Conservation (phyloP, 2,888 invertebrate species). For the Aphodius granarius region DNA sequence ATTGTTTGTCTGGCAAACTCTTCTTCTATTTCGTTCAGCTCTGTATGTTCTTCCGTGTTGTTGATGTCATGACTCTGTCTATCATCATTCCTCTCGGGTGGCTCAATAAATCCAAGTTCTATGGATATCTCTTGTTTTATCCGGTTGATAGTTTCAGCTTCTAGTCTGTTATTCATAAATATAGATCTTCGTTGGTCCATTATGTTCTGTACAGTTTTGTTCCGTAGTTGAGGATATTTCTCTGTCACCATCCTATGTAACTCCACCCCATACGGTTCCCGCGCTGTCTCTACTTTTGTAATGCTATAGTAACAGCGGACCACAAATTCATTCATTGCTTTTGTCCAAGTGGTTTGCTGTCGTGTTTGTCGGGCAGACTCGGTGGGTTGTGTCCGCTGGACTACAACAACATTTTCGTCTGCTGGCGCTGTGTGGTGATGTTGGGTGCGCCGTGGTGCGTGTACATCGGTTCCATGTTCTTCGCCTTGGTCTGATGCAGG, state of each 20-base stretch:
- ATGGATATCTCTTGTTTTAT: background rate
- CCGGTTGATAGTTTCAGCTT: background rate
- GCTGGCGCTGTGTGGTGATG: background rate
- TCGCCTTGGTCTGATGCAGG: slow-evolving; percentile 15
- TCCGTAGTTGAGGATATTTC: background rate
- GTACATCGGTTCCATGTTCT: background rate
- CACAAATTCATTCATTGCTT: background rate
- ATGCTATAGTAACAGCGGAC: slow-evolving; percentile 10
- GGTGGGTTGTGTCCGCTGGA: no score
- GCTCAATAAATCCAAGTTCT: background rate
- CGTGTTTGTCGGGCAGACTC: no score
- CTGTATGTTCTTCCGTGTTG: background rate
- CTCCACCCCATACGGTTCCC: background rate
- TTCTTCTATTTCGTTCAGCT: no score
- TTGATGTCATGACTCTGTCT: no score
- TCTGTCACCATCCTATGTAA: background rate
- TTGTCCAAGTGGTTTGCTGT: no score
- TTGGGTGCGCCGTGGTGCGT: background rate
- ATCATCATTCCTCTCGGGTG: background rate
- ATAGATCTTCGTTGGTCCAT: slow-evolving; percentile 8
- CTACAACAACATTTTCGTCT: background rate
- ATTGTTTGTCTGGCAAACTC: no score
- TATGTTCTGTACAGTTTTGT: slow-evolving; percentile 9
- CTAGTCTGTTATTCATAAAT: background rate
- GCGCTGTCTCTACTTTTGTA: background rate